phyloP scores from a whole-genome alignment of 2,888 invertebrate species.

The Baronia brevicornis region DNA sequence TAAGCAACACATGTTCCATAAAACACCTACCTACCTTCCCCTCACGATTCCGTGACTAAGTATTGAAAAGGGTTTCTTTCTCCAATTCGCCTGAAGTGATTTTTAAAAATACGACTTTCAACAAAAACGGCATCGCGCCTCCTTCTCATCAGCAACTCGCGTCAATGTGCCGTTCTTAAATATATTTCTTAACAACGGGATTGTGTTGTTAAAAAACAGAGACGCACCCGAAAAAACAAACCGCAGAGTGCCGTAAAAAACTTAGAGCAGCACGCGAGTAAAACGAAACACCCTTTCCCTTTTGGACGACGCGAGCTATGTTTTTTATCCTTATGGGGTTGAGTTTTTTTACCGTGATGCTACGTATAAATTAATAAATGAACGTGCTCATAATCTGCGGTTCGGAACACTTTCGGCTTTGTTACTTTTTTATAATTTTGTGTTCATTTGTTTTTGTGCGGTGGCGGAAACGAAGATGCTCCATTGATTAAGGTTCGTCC shows the following conservation, averaged over 20 bases:
- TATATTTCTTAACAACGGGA: conserved; percentile 65
- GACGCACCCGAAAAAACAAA: conserved; percentile 71
- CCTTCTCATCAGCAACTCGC: conserved; percentile 46
- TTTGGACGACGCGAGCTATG: conserved; percentile 70
- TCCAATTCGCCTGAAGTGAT: conserved; percentile 58
- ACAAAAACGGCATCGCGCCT: conserved; percentile 59
- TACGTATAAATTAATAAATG: conserved; percentile 75
- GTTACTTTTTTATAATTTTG: conserved; percentile 56
- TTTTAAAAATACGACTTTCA: conserved; percentile 62
- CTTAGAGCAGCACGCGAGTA: conserved; percentile 70
- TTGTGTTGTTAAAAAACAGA: conserved; percentile 73
- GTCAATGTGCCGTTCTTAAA: conserved; percentile 69
- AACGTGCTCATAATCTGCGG: conserved; percentile 73
- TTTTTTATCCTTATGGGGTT: conserved; percentile 66
- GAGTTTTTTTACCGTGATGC: conserved; percentile 64
- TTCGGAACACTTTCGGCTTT: conserved; percentile 72
- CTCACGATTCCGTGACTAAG: conserved; percentile 64
- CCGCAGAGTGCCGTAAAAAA: conserved; percentile 70
- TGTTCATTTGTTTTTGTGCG: conserved; percentile 69
- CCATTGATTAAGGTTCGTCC: conserved; percentile 56
- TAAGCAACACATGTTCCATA: conserved; percentile 28
- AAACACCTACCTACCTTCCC: conserved; percentile 51
- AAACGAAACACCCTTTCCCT: conserved; percentile 71
- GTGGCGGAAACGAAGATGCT: conserved; percentile 56
- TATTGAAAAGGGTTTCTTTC: conserved; percentile 50